Evolutionary conservation across 2,113 vertebrate genomes (phyloP), one percentile per base, ranked within the genome.

Genomic region (Calidris pygmaea): DNA sequence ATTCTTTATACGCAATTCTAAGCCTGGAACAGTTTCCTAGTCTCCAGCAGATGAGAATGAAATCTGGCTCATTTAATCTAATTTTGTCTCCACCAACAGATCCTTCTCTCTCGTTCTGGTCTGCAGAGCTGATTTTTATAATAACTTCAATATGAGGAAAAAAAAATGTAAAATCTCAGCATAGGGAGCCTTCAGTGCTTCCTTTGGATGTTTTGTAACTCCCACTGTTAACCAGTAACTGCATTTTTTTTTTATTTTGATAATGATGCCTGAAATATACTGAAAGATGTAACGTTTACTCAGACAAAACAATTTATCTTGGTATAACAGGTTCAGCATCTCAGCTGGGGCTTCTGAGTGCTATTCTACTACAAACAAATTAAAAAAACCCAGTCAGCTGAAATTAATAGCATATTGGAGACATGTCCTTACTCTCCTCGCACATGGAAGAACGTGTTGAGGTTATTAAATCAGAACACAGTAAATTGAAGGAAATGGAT

Each of bases 51-150:
- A 93, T 95, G 92, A 95, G 83, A 95, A 92, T 2, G 12, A 93
- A 96, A 95, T 96, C 92, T 96, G 92, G 89, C 84, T 95, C 83
- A 89, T 95, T 95, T 95, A 78, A 90, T 97, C 95, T 96, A 93
- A 91, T 96, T 96, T 96, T 96, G 84, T 93, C 90, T 96, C 92
- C 37, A 8, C 95, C 86, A 93, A 91, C 92, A 97, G 95, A 95
- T 95, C 84, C 70, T 96, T 97, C 89, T 95, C 92, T 91, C 86
- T 35, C 68, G 92, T 81, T 92, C 96, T 91, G 92, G 87, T 91
- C 93, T 96, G 70, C 74, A 92, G 84, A 89, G 71, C 74, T 89
- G 90, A 82, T 89, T 95, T 96, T 96, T 91, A 41, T 89, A 88
- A 84, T 75, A 81, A 71, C 84, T 94, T 87, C 94, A 94, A 75